Conservation (phyloP, 37 sponge, comb jelly and placozoan species). For the Axinella damicornis region DNA sequence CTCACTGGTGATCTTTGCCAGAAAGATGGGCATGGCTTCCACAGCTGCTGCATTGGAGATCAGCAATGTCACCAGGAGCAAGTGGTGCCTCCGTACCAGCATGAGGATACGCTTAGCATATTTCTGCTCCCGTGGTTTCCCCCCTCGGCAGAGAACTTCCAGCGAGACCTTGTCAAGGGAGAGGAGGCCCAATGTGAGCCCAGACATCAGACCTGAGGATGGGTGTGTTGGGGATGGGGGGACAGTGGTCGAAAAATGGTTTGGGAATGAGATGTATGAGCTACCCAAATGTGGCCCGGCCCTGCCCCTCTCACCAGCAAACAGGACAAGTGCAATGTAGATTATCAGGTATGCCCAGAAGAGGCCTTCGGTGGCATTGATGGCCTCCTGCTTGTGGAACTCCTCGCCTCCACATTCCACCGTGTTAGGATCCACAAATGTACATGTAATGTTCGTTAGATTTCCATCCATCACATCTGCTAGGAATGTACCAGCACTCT, state of each 20-base stretch:
- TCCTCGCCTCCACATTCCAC: slow-evolving; percentile 11
- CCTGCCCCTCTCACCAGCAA: slow-evolving; percentile 87
- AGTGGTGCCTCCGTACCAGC: slow-evolving; percentile 74
- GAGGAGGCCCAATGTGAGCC: slow-evolving; percentile 89
- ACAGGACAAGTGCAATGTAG: slow-evolving; percentile 69
- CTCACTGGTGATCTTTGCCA: slow-evolving; percentile 77
- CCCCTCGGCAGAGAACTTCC: slow-evolving; percentile 73
- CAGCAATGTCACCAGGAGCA: slow-evolving; percentile 84
- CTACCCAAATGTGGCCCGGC: too few relatives aligned
- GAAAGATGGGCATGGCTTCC: slow-evolving; percentile 87
- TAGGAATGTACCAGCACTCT: too few relatives aligned
- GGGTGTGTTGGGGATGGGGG: background rate
- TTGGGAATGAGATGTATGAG: too few relatives aligned
- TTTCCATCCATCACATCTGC: too few relatives aligned
- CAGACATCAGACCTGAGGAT: slow-evolving; percentile 80
- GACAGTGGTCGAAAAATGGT: too few relatives aligned
- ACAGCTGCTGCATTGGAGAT: slow-evolving; percentile 86
- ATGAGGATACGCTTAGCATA: slow-evolving; percentile 71
- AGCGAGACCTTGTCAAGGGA: slow-evolving; percentile 81
- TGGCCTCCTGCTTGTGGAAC: slow-evolving; percentile 2
- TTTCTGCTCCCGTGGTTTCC: slow-evolving; percentile 68
- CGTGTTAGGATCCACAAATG: background rate
- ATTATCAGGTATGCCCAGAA: slow-evolving; percentile 76
- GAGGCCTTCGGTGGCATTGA: slow-evolving; percentile 20
- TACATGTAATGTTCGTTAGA: background rate